A percentile compares a stretch with the other conserved stretches of the same genome.
Conservation (phyloP, 2,888 invertebrate genomes). For the Ormyrus pomaceus region DNA sequence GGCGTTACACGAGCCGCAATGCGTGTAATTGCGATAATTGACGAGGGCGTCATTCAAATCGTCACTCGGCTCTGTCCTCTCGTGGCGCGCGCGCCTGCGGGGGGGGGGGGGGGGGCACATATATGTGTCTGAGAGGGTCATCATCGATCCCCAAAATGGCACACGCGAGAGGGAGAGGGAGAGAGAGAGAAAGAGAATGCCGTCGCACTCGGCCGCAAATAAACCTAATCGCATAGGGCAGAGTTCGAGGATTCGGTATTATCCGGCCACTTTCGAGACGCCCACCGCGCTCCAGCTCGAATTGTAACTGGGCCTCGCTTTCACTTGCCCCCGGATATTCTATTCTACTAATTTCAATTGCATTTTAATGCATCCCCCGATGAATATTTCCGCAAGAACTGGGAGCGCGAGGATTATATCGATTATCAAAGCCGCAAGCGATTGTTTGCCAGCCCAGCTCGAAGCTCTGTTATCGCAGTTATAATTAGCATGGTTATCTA, state of each 20-base stretch:
- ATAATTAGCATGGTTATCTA: neutral
- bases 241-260: conserved; percentile 44
- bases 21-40: conserved; percentile 48
- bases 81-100: neutral
- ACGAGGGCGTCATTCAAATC: conserved; percentile 45
- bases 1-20: conserved; percentile 10
- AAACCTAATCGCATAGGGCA: conserved; percentile 44
- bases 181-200: neutral
- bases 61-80: conserved; percentile 30
- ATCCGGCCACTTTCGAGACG: conserved; percentile 32
- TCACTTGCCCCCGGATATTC: conserved; percentile 19
- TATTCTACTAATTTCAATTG: conserved; percentile 52
- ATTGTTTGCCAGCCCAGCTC: conserved; percentile 9
- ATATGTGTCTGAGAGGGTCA: conserved; percentile 32
- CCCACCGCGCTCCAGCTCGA: conserved; percentile 1
- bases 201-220: conserved; percentile 42
- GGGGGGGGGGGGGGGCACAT: neutral
- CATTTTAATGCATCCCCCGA: conserved; percentile 42
- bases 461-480: neutral
- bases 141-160: conserved; percentile 43
- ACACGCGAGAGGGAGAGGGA: neutral
- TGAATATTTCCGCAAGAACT: conserved; percentile 31
- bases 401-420: conserved; percentile 28
- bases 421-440: conserved; percentile 13
- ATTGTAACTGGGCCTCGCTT: conserved; percentile 4